phyloP scores from a whole-genome alignment of 1,140 invertebrate species.

The Trissolcus basalis region DNA sequence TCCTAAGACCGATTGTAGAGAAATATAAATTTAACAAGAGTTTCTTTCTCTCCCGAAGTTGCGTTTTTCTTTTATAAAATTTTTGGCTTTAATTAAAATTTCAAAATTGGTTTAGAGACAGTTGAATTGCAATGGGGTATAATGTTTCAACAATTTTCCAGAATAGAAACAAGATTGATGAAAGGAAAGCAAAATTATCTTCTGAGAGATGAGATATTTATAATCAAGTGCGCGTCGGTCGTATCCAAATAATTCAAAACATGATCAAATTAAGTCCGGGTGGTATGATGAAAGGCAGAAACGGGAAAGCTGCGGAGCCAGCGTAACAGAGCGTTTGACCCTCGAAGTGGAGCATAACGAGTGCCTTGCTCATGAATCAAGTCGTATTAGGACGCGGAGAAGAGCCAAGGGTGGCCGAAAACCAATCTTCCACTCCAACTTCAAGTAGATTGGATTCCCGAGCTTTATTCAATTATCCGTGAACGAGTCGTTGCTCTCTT shows the following conservation, averaged over 20 bases:
- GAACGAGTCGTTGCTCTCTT: constrained; percentile 51
- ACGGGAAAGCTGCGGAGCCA: constrained; percentile 45
- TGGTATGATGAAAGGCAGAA: constrained; percentile 74
- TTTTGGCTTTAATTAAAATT: too few species aligned
- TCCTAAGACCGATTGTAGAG: constrained; percentile 25
- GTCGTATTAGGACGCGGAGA: constrained; percentile 70
- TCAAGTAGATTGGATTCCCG: constrained; percentile 74
- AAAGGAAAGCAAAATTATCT: background rate
- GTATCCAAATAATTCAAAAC: constrained; percentile 73
- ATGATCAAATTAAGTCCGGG: constrained; percentile 73
- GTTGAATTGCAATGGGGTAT: too few species aligned
- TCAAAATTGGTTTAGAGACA: too few species aligned
- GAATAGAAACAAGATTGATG: background rate
- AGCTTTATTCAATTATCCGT: constrained; percentile 75
- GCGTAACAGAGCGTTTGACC: constrained; percentile 73
- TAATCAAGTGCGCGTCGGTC: constrained; percentile 35
- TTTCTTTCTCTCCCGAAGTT: too few species aligned
- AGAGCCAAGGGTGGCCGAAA: constrained; percentile 57
- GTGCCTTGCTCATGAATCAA: constrained; percentile 75
- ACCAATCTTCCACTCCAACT: constrained; percentile 72
- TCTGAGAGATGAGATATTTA: constrained; percentile 24
- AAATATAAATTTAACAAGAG: constrained; percentile 14
- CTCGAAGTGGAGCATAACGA: constrained; percentile 64
- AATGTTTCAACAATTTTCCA: too few species aligned
- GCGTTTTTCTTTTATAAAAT: too few species aligned